Evolutionary conservation across 2,797 vertebrate genomes (phyloP), one percentile per base, ranked within the genome.

Genomic region (Adelosebastes latens): DNA sequence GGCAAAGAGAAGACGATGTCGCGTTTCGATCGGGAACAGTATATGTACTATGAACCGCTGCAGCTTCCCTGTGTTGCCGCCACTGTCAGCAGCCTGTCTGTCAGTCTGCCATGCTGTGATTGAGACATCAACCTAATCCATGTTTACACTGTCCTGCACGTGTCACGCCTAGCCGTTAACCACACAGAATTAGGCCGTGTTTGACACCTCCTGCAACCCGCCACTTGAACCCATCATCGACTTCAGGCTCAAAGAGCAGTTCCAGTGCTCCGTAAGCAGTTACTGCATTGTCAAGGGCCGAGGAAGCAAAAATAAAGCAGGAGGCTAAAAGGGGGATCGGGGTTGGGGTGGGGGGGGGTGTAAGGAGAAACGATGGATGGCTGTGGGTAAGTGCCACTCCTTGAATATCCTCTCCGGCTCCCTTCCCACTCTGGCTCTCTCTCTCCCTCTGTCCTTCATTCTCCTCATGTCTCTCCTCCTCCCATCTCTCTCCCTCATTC

Each of bases 121-220:
- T 95, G 95, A 96, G 94, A 95, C 94, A 90, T 96, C 96, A 95
- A 93, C 88, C 90, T 95, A 95, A 96, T 96, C 95, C 94, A 91
- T 96, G 96, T 96, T 96, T 95, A 94, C 95, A 94, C 93, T 94
- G 93, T 94, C 93, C 94, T 91, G 91, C 86, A 72, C 74, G 91
- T 92, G 92, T 94, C 94, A 93, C 29, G 89, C 81, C 93, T 83
- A 88, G 89, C 93, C 52, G 88, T 87, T 95, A 95, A 95, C 94
- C 95, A 95, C 93, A 96, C 93, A 96, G 94, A 95, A 96, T 95
- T 94, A 95, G 92, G 88, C 84, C 22, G 72, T 89, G 90, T 94
- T 92, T 94, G 92, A 95, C 94, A 94, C 85, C 89, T 87, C 88
- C 89, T 88, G 92, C 91, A 93, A 90, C 90, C 89, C 8, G 55